A percentile compares a stretch with the other conserved stretches of the same genome.
Evolutionary conservation across 2,888 invertebrate genomes (phyloP).

Genomic region (Chamaedrilus cognettii): DNA sequence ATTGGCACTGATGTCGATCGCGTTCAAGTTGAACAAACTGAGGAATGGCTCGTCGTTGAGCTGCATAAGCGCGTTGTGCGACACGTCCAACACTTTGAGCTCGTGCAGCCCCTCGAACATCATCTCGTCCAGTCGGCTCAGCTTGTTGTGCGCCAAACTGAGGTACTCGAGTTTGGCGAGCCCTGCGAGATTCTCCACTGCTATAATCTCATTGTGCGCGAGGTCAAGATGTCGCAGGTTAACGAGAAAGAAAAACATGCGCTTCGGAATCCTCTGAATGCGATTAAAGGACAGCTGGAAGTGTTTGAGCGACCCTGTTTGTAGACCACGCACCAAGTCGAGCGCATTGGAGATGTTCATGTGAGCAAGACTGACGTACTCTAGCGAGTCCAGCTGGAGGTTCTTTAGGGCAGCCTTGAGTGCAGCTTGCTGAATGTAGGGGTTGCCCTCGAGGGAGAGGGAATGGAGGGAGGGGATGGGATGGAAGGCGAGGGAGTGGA

Average conservation of each 20-base stretch:
- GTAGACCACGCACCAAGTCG: conserved; percentile 33
- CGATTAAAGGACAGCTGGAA: conserved; percentile 40
- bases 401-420: conserved; percentile 34
- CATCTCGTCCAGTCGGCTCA: conserved; percentile 28
- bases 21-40: conserved; percentile 26
- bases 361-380: conserved; percentile 21
- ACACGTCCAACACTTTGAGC: conserved; percentile 39
- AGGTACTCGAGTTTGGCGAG: conserved; percentile 25
- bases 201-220: conserved; percentile 36
- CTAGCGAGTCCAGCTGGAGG: conserved; percentile 37
- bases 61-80: conserved; percentile 42
- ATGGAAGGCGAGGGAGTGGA: conserved; percentile 37
- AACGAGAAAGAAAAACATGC: conserved; percentile 35
- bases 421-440: conserved; percentile 26
- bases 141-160: conserved; percentile 25
- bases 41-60: conserved; percentile 28
- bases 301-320: conserved; percentile 34
- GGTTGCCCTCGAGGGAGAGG: conserved; percentile 42
- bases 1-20: conserved; percentile 34
- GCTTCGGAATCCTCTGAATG: conserved; percentile 26
- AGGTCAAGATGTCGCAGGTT: conserved; percentile 38
- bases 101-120: conserved; percentile 38
- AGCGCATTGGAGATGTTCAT: conserved; percentile 31
- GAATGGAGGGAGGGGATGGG: conserved; percentile 23
- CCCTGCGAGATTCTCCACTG: conserved; percentile 26